Evolutionary conservation across 2,113 vertebrate species (phyloP).

Genomic region (Ctenomys sociabilis): DNA sequence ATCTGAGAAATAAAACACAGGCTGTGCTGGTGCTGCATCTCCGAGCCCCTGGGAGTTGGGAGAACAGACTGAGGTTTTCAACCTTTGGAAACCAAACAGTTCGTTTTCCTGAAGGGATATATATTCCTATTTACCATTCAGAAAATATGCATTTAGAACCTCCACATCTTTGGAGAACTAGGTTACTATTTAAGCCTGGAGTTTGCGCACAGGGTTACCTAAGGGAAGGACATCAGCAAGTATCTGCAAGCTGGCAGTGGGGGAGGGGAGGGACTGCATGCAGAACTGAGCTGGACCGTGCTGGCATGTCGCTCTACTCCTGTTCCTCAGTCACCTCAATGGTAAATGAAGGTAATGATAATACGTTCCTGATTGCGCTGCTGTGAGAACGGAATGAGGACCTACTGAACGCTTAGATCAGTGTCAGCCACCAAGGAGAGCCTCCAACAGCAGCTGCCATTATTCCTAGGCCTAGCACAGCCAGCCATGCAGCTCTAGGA

Average conservation of each 20-base stretch:
- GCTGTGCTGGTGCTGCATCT: not conserved
- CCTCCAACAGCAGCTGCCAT: not conserved
- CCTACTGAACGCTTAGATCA: not conserved
- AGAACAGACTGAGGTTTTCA: not conserved
- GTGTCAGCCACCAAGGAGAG: not conserved
- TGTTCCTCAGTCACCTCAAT: not conserved
- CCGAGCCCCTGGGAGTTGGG: not conserved
- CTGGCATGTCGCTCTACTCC: not conserved
- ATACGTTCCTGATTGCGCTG: not conserved
- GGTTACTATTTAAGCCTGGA: not conserved
- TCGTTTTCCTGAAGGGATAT: not conserved
- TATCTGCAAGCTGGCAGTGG: not conserved
- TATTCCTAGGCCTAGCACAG: not conserved
- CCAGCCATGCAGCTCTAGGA: not conserved
- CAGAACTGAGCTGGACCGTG: not conserved
- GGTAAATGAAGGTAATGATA: not conserved
- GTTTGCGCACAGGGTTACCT: not conserved
- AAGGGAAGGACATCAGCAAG: not conserved
- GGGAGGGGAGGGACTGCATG: not conserved
- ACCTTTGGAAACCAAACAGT: not conserved
- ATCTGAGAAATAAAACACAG: slow-evolving; percentile 37
- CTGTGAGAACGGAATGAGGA: not conserved
- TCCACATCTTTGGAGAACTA: not conserved
- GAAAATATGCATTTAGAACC: slow-evolving; percentile 36
- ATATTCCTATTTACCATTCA: slow-evolving; percentile 29